Evolutionary conservation across 2,888 invertebrate genomes (phyloP).

Genomic region (Ophraella communa): DNA sequence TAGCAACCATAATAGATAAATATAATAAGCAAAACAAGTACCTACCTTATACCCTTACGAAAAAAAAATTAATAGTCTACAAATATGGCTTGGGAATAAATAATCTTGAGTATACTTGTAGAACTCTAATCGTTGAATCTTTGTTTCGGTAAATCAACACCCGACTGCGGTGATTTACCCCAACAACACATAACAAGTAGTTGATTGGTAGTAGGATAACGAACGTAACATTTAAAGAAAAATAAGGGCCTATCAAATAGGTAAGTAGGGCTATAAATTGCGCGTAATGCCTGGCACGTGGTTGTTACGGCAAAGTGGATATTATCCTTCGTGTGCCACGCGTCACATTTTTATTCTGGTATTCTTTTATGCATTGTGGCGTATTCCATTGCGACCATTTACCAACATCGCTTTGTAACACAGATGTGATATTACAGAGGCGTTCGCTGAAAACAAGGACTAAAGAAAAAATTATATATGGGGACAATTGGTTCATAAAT

Average conservation of each 20-base stretch:
- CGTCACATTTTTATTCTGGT: conserved; percentile 47
- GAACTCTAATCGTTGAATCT: neutral
- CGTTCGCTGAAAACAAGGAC: neutral
- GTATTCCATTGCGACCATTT: conserved; percentile 43
- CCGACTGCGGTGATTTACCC: conserved; percentile 6
- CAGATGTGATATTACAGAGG: conserved; percentile 39
- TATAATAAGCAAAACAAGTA: no score
- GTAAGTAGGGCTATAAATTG: conserved; percentile 48
- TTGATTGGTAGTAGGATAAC: conserved; percentile 31
- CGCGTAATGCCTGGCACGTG: conserved; percentile 48
- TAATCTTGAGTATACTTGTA: neutral
- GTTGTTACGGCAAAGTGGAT: conserved; percentile 49
- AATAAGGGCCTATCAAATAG: conserved; percentile 45
- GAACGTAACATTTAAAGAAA: conserved; percentile 34
- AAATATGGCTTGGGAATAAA: no score
- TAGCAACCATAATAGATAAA: no score
- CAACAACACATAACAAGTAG: conserved; percentile 23
- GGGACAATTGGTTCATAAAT: no score
- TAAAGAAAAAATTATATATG: neutral
- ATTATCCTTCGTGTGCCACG: conserved; percentile 45
- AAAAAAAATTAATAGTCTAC: no score
- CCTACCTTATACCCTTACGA: no score
- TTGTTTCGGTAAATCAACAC: conserved; percentile 10
- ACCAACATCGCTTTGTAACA: conserved; percentile 38
- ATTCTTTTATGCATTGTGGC: conserved; percentile 43